Conservation (phyloP, 2,888 invertebrate genomes). For the Aphidoletes aphidimyza region DNA sequence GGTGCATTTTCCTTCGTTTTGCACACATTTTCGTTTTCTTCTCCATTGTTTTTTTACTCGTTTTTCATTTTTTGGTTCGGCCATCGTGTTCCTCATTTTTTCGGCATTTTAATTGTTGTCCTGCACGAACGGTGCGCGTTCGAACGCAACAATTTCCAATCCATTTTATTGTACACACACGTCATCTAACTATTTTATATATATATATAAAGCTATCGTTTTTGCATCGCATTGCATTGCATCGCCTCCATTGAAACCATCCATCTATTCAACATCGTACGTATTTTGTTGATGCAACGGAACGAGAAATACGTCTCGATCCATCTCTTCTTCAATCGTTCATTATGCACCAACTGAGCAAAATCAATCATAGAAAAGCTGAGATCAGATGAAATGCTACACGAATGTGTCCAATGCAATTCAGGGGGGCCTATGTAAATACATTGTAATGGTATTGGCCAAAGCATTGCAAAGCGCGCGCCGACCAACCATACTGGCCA, state of each 20-base stretch:
- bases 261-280: neutral
- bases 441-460: slow-evolving; percentile 40
- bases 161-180: neutral
- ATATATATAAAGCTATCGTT: too few relatives aligned
- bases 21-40: neutral
- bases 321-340: slow-evolving; percentile 51
- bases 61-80: slow-evolving; percentile 5
- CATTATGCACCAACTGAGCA: slow-evolving; percentile 51
- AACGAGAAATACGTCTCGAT: slow-evolving; percentile 25
- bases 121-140: slow-evolving; percentile 34
- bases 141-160: slow-evolving; percentile 51
- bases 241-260: neutral
- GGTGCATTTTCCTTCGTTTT: neutral
- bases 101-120: slow-evolving; percentile 44
- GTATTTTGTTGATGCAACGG: neutral
- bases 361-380: slow-evolving; percentile 51
- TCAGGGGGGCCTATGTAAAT: slow-evolving; percentile 27
- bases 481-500: slow-evolving; percentile 10
- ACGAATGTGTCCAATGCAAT: neutral
- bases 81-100: too few relatives aligned
- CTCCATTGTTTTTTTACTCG: neutral
- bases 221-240: too few relatives aligned
- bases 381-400: slow-evolving; percentile 49
- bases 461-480: neutral
- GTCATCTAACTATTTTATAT: too few relatives aligned